Evolutionary conservation across 2,888 invertebrate genomes (phyloP).

Genomic region (Cosmopolites sordidus): DNA sequence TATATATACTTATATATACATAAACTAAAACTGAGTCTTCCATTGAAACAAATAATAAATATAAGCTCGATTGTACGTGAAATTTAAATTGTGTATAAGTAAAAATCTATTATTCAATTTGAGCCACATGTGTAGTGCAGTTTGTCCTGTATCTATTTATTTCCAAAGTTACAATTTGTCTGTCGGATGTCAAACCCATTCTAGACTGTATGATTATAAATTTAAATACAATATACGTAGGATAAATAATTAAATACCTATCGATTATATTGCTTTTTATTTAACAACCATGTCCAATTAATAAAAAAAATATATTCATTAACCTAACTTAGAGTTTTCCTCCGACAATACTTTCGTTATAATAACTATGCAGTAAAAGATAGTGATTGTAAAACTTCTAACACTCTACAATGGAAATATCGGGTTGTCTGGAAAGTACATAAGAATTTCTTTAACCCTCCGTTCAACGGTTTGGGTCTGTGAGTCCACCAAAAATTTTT

Average conservation of each 20-base stretch:
- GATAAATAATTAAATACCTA: conserved; percentile 39
- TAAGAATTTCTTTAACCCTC: too few relatives aligned
- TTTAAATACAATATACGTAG: conserved; percentile 43
- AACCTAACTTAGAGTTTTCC: too few relatives aligned
- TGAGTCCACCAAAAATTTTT: too few relatives aligned
- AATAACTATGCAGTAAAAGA: too few relatives aligned
- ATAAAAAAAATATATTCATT: too few relatives aligned
- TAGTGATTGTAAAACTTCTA: too few relatives aligned
- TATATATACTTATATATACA: conserved; percentile 37
- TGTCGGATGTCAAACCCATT: conserved; percentile 47
- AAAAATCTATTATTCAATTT: conserved; percentile 40
- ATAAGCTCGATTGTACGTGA: conserved; percentile 33
- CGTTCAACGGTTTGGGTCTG: too few relatives aligned
- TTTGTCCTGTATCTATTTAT: conserved; percentile 42
- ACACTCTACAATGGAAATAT: too few relatives aligned
- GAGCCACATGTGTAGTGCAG: conserved; percentile 43
- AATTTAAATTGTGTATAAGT: conserved; percentile 33
- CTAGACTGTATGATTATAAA: conserved; percentile 41
- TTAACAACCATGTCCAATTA: too few relatives aligned
- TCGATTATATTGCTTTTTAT: neutral
- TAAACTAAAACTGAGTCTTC: conserved; percentile 51
- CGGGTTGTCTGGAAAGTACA: too few relatives aligned
- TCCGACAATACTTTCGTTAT: too few relatives aligned
- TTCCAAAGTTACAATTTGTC: conserved; percentile 47
- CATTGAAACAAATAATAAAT: conserved; percentile 52